Conservation (phyloP, 2,888 invertebrate species). For the Diadromus collaris region DNA sequence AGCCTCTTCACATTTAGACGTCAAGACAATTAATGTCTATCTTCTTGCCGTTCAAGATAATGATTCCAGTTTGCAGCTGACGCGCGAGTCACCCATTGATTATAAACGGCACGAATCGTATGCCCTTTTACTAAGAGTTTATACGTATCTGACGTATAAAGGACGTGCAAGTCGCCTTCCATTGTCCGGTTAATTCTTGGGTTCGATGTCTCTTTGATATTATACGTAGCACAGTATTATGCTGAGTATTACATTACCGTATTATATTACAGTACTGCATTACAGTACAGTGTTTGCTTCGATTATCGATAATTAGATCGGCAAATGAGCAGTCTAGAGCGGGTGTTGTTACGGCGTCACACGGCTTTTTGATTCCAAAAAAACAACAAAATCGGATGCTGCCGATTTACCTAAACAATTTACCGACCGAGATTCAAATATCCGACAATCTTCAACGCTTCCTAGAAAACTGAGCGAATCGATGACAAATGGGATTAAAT, state of each 20-base stretch:
- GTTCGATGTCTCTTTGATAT: not conserved
- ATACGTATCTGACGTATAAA: not conserved
- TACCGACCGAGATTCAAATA: not conserved
- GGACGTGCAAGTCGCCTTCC: not conserved
- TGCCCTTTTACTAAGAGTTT: not conserved
- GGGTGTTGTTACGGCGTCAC: not conserved
- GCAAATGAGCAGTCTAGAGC: not conserved
- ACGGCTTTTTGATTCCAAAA: conserved; percentile 13
- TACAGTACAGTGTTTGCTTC: not conserved
- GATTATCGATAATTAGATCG: conserved; percentile 12
- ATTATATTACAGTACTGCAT: too few species aligned
- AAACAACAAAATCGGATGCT: conserved; percentile 14
- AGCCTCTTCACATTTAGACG: conserved; percentile 63
- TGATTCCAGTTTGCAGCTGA: conserved; percentile 37
- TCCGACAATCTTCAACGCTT: not conserved
- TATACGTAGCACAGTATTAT: too few species aligned
- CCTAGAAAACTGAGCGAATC: conserved; percentile 6
- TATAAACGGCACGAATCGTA: conserved; percentile 37
- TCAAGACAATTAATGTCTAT: conserved; percentile 71
- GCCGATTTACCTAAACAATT: not conserved
- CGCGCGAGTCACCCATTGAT: conserved; percentile 54
- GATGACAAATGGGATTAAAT: conserved; percentile 44
- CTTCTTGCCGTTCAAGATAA: conserved; percentile 49
- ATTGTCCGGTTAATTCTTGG: not conserved
- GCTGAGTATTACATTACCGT: too few species aligned